Percentiles rank a stretch among this genome's conserved stretches.
Conservation (phyloP, 2,888 invertebrate species). For the Nebria salina region DNA sequence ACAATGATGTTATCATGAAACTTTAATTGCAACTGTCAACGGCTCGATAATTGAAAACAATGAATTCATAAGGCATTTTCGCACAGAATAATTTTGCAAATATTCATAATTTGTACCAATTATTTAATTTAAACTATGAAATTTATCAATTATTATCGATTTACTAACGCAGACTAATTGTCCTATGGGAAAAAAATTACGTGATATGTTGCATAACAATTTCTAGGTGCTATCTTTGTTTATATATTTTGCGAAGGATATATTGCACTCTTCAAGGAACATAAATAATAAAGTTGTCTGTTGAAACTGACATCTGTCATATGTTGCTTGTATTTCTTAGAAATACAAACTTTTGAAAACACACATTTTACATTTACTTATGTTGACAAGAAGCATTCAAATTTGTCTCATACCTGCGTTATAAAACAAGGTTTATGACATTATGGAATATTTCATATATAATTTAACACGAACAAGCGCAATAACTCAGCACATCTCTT, state of each 20-base stretch:
- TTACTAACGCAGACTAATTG: too few species aligned
- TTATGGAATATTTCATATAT: slow-evolving; percentile 5
- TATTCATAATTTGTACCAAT: too few species aligned
- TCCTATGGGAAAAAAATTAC: too few species aligned
- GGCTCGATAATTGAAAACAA: not conserved
- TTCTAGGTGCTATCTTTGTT: not conserved
- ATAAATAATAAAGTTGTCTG: not conserved
- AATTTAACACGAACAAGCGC: slow-evolving; percentile 5
- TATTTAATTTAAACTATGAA: too few species aligned
- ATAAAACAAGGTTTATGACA: not conserved
- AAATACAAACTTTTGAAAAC: not conserved
- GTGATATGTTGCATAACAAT: not conserved
- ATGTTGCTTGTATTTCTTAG: not conserved
- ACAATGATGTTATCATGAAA: not conserved
- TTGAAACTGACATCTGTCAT: not conserved
- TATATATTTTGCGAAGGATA: not conserved
- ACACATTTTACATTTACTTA: slow-evolving; percentile 24
- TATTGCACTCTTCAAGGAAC: not conserved
- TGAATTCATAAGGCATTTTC: not conserved
- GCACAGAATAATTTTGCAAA: not conserved
- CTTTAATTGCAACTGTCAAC: not conserved
- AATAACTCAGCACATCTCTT: slow-evolving; percentile 40
- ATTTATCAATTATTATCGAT: too few species aligned
- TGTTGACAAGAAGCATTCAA: not conserved
- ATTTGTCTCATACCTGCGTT: not conserved